Base-by-base conservation (phyloP, 2,797 vertebrate genomes). In the Cyprinella venusta region DNA sequence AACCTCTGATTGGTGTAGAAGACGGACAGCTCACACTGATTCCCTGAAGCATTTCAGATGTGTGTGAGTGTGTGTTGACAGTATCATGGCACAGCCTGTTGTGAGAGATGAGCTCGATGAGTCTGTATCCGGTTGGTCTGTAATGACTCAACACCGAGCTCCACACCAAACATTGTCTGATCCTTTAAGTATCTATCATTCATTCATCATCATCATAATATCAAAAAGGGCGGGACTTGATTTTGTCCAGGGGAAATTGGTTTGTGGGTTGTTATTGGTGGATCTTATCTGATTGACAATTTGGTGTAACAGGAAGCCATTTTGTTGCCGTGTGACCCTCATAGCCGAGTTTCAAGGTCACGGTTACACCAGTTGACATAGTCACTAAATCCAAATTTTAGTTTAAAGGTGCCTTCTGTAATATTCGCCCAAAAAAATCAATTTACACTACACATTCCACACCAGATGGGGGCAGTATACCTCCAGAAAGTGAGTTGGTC, bases 121-220 rank as follows among this genome's bases (percentile, higher is more conserved):
- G 33, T 75, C 70, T 75, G 30, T 75, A 50, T 81, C 80, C 80
- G 75, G 80, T 81, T 81, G 45, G 15, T 54, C 70, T n/a, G 4
- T 61, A n/a, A 24, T 74, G 80, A 74, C 63, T 79, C 48, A 80
- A 30, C 36, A 9, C 52, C 16, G 52, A 70, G 10, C 0, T 61
- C 38, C 52, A 69, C 67, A 71, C 18, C 52, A 59, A 19, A 42
- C 52, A 21, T 45, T 42, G 24, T 45, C 10, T 61, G 12, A 15
- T 80, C 24, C 12, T 80, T 42, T 61, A 30, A 61, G 67, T 2
- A 61, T 80, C n/a, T 40, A 76, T 61, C 74, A 26, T 13, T 40
- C n/a, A 76, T 61, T 42, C 36, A 40, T 33, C 30, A 40, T 33
- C 30, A 33, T 33, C 30, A 33, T 33, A 33, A 33, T 33, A 33